Base-by-base conservation (phyloP, 2,113 vertebrate species). In the Tragulus kanchil region DNA sequence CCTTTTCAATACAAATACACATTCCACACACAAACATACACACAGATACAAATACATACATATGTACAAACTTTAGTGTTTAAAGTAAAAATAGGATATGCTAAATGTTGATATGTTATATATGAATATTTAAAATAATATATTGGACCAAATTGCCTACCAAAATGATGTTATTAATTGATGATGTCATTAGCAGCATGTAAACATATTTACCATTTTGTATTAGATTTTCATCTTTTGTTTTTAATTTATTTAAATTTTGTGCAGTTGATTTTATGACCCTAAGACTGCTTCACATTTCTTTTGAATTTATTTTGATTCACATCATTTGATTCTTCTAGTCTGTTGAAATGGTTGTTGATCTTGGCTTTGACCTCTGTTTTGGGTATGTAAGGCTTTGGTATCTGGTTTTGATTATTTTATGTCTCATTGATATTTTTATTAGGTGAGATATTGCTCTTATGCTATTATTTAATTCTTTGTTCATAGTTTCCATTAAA, bases 161-260 rank as follows among this genome's bases (percentile, higher is more conserved):
- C 19, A 79, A 54, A 87, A 87, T 61, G 1, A 75, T 19, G 50
- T 78, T 65, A 71, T 69, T 5, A 56, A 62, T 54, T 81, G 23
- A 56, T 77, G 11, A 0, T 48, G 77, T 8, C 14, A 85, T 8
- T 58, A 89, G 5, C 21, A 89, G 21, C 13, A 87, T 42, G 52
- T 45, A 93, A 75, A 69, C 28, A 65, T 69, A 65, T 52, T 91
- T 67, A 8, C 1, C 48, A 90, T 91, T n/a, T 31, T 16, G 45
- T 83, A 88, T 31, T 50, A 6, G 2, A 64, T 85, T 48, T 61
- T 90, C 3, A 48, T 26, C 9, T 62, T 84, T 85, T 8, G 64
- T 62, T 79, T 88, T 92, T n/a, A 23, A 45, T 71, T 87, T 77
- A n/a, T 12, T 94, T 84, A 65, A 94, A 25, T 31, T 75, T 52